Conservation (phyloP, 2,113 vertebrate species). For the Polyodon spathula region DNA sequence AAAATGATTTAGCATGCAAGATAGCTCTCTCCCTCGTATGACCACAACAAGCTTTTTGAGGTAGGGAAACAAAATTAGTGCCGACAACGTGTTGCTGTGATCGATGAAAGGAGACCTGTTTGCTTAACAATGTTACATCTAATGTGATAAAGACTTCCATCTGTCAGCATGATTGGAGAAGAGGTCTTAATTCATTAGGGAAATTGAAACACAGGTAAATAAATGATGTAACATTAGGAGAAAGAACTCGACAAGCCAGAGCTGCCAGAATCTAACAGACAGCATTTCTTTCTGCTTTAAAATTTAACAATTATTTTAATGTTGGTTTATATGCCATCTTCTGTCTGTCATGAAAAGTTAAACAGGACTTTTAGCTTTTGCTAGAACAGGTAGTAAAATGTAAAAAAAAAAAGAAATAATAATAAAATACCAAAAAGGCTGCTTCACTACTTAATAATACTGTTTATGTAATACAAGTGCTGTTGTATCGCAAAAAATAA, state of each 20-base stretch:
- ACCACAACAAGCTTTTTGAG: constrained; percentile 23
- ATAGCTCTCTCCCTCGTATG: constrained; percentile 4
- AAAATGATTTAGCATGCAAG: constrained; percentile 11
- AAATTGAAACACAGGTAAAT: constrained; percentile 31
- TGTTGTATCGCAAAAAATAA: too few species aligned
- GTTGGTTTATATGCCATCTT: too few species aligned
- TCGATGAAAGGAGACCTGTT: constrained; percentile 32
- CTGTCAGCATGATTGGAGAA: constrained; percentile 32
- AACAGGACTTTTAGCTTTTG: too few species aligned
- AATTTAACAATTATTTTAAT: too few species aligned
- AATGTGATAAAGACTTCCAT: constrained; percentile 42
- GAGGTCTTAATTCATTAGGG: constrained; percentile 37
- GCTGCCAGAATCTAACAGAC: too few species aligned
- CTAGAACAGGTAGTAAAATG: too few species aligned
- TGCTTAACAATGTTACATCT: constrained; percentile 42
- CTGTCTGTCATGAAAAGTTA: too few species aligned
- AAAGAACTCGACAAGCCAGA: background rate
- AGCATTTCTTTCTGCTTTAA: too few species aligned
- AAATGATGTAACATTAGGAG: constrained; percentile 32
- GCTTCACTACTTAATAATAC: too few species aligned
- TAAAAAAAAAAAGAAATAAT: too few species aligned
- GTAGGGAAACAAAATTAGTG: constrained; percentile 26
- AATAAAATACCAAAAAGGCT: too few species aligned
- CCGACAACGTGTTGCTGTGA: constrained; percentile 38
- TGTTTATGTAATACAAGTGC: too few species aligned